Conservation (phyloP, 2,888 invertebrate genomes). For the Heliconius ethilla region DNA sequence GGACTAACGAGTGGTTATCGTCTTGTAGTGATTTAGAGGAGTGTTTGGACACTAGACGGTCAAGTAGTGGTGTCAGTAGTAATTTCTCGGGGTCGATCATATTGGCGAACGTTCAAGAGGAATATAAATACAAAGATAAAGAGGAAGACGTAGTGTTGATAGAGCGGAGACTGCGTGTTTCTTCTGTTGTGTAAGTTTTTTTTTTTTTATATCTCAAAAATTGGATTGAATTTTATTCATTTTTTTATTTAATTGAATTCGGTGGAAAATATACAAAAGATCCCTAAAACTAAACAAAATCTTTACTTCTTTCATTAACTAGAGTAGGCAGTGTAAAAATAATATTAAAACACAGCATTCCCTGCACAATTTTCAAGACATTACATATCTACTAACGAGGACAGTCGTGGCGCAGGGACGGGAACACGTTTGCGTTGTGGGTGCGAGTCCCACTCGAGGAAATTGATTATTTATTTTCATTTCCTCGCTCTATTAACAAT, state of each 20-base stretch:
- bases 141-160: constrained; percentile 87
- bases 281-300: no score
- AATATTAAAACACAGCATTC: not conserved
- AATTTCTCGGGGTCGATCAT: constrained; percentile 72
- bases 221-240: no score
- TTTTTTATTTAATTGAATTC: no score
- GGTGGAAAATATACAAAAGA: no score
- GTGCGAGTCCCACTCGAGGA: no score
- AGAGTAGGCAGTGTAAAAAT: not conserved
- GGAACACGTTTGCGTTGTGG: no score
- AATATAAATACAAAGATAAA: constrained; percentile 88
- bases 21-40: constrained; percentile 53
- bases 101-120: constrained; percentile 84
- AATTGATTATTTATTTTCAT: no score
- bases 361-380: not conserved
- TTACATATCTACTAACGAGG: no score
- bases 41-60: constrained; percentile 67
- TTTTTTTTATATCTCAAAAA: not conserved
- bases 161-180: constrained; percentile 83
- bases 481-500: no score
- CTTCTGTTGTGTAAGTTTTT: constrained; percentile 77
- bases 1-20: constrained; percentile 69
- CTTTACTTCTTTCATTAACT: no score
- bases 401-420: no score
- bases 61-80: constrained; percentile 76